Evolutionary conservation across 2,888 invertebrate genomes (phyloP).

Genomic region (Andrena haemorrhoa): DNA sequence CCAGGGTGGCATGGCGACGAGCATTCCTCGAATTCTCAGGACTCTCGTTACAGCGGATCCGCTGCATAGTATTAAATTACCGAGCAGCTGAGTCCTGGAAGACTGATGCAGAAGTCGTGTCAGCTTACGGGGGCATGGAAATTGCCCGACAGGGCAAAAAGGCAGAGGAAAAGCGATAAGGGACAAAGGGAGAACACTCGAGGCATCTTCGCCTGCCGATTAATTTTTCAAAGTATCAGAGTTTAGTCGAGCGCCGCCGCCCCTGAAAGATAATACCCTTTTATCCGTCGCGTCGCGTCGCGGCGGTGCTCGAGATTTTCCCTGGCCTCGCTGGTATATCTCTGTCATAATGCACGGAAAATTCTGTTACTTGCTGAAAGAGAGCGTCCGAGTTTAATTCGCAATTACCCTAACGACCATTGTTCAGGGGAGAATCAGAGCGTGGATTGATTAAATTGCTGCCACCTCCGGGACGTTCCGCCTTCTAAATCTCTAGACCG

Average conservation of each 20-base stretch:
- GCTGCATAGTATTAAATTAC: neutral
- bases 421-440: neutral
- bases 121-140: neutral
- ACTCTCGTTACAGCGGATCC: neutral
- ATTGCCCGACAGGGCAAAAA: neutral
- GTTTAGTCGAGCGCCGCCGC: no score
- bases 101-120: neutral
- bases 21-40: conserved; percentile 1
- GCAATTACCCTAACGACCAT: neutral
- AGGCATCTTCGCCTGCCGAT: no score
- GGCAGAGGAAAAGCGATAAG: neutral
- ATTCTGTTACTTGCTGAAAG: neutral
- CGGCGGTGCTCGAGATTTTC: neutral
- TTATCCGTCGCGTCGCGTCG: neutral
- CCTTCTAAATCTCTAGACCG: neutral
- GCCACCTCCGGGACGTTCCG: neutral
- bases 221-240: no score
- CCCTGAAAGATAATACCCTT: no score
- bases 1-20: neutral
- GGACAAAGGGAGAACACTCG: neutral
- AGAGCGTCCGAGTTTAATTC: neutral
- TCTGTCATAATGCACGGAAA: neutral
- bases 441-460: neutral
- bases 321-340: neutral
- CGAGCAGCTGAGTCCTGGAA: neutral